A percentile compares a stretch with the other conserved stretches of the same genome.
These are phyloP conservation scores for Cyphomyrmex costatus DNA, from an alignment of 1,140 invertebrate species.

Conservation along the genomic window DNA sequence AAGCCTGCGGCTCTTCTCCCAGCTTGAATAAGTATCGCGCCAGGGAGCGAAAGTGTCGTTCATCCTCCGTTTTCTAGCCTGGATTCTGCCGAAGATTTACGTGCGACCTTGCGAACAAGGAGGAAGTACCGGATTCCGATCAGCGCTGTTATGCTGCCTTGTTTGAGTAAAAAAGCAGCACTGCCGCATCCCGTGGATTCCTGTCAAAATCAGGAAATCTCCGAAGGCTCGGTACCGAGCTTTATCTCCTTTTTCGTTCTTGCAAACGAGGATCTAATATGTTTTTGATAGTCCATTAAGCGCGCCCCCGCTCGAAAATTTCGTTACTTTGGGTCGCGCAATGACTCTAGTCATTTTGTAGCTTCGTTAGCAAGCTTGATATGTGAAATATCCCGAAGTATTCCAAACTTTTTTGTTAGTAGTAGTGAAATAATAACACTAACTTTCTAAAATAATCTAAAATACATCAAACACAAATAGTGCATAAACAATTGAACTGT, in stretches of 20 bases:
- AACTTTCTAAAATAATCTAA: neutral
- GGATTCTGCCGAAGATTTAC: slow-evolving; percentile 19
- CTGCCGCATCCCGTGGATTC: neutral
- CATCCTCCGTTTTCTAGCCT: slow-evolving; percentile 24
- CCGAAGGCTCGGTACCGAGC: neutral
- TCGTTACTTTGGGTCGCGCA: slow-evolving; percentile 46
- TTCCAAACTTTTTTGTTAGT: neutral
- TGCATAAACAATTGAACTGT: neutral
- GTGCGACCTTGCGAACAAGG: slow-evolving; percentile 12
- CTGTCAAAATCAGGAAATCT: slow-evolving; percentile 14
- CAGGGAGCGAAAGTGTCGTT: slow-evolving; percentile 45
- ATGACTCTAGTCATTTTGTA: slow-evolving; percentile 50
- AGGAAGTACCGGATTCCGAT: slow-evolving; percentile 19
- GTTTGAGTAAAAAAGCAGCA: slow-evolving; percentile 29
- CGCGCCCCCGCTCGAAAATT: slow-evolving; percentile 43
- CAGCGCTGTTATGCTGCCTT: slow-evolving; percentile 16
- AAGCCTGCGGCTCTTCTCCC: slow-evolving; percentile 33
- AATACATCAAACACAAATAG: neutral
- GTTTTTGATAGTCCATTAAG: slow-evolving; percentile 63
- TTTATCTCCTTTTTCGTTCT: slow-evolving; percentile 17
- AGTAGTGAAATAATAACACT: neutral
- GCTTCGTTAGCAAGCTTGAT: slow-evolving; percentile 38
- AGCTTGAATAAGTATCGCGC: slow-evolving; percentile 59
- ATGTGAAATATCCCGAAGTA: neutral
- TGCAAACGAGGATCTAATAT: slow-evolving; percentile 48